Percentiles rank a stretch among this genome's conserved stretches.
Evolutionary conservation across 2,797 vertebrate genomes (phyloP).

Genomic region (Rhynchonycteris naso): DNA sequence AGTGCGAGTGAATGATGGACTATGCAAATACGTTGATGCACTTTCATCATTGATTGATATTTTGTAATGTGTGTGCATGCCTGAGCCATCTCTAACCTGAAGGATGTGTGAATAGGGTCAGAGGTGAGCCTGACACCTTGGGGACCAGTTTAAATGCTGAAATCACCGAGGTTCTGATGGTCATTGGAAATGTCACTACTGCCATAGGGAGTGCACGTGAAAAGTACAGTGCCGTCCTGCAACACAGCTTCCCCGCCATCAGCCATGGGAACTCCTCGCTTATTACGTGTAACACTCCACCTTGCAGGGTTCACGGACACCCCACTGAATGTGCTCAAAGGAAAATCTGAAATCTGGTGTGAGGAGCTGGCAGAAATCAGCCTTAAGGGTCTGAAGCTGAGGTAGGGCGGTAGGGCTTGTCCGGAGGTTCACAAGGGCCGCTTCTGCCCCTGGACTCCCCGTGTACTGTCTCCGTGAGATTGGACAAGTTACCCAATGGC

Average conservation of each 20-base stretch:
- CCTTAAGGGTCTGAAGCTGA: not conserved
- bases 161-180: not conserved
- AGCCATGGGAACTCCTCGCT: not conserved
- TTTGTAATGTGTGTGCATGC: not conserved
- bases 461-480: not conserved
- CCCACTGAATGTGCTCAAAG: not conserved
- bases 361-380: not conserved
- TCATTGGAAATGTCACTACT: not conserved
- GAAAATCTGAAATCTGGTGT: not conserved
- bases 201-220: accelerated
- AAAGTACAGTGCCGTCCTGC: not conserved
- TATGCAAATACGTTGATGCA: not conserved
- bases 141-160: not conserved
- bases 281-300: not conserved
- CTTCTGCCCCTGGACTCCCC: not conserved
- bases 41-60: not conserved
- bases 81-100: not conserved
- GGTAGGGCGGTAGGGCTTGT: not conserved
- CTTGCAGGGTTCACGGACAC: not conserved
- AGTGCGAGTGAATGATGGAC: not conserved
- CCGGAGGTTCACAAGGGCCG: not conserved
- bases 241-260: not conserved
- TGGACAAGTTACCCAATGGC: not conserved
- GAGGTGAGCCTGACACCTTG: not conserved
- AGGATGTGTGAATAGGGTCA: not conserved